Conservation (phyloP, 2,797 vertebrate genomes). For the Huso huso region DNA sequence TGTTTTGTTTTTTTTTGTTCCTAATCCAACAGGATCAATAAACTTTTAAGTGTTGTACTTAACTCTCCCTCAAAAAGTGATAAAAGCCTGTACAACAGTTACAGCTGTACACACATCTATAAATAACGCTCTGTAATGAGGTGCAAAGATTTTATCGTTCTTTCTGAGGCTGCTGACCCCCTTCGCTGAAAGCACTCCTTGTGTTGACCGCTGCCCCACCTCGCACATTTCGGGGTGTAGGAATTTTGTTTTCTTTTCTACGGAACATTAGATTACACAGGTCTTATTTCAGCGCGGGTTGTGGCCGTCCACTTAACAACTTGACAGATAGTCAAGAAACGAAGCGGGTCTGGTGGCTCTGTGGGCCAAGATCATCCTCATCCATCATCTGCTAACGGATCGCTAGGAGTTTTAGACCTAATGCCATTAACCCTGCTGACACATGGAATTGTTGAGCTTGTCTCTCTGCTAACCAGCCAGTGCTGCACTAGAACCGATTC, state of each 20-base stretch:
- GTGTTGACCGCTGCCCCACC: constrained; percentile 41
- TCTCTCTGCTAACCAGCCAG: constrained; percentile 19
- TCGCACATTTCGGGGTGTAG: constrained; percentile 56
- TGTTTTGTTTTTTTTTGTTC: constrained; percentile 38
- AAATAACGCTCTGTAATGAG: constrained; percentile 49
- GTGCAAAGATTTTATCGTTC: constrained; percentile 61
- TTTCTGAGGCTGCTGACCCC: constrained; percentile 27
- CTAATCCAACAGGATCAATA: neutral
- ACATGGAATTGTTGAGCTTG: constrained; percentile 30
- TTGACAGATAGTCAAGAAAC: constrained; percentile 73
- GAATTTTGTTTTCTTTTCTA: constrained; percentile 71
- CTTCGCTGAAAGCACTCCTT: constrained; percentile 26
- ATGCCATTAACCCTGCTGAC: constrained; percentile 30
- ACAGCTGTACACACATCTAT: constrained; percentile 38
- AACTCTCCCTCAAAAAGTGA: neutral
- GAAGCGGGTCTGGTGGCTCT: constrained; percentile 57
- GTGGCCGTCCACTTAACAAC: constrained; percentile 81
- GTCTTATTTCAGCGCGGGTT: constrained; percentile 84
- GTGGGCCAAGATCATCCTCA: constrained; percentile 56
- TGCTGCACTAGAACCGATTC: neutral
- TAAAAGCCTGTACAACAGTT: constrained; percentile 24
- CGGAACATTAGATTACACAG: constrained; percentile 80
- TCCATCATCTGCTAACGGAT: constrained; percentile 86
- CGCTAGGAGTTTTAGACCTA: constrained; percentile 59
- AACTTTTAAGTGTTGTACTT: neutral